Percentiles rank a stretch among this genome's conserved stretches.
Evolutionary conservation across 2,797 vertebrate genomes (phyloP).

Genomic region (Coregonus ussuriensis): DNA sequence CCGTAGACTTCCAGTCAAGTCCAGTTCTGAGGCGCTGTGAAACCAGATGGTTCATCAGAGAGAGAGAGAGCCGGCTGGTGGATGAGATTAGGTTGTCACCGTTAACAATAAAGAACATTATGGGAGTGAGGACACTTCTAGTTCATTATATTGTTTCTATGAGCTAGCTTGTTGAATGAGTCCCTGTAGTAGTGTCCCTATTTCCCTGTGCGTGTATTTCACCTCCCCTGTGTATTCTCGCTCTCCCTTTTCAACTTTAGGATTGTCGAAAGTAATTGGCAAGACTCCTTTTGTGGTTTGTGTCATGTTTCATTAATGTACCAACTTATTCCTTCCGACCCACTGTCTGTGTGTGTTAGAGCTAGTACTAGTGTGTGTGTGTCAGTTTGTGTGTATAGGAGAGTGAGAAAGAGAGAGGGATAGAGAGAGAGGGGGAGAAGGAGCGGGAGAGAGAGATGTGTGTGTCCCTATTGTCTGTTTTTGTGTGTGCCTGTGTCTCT

Average conservation of each 20-base stretch:
- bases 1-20: too few relatives aligned
- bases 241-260: conserved; percentile 44
- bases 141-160: too few relatives aligned
- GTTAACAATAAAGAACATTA: too few relatives aligned
- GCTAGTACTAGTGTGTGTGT: neutral
- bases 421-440: too few relatives aligned
- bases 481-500: conserved; percentile 36
- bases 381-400: neutral
- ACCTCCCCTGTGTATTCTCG: conserved; percentile 43
- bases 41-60: too few relatives aligned
- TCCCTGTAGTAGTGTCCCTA: conserved; percentile 43
- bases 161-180: too few relatives aligned
- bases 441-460: neutral
- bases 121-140: too few relatives aligned
- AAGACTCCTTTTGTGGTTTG: conserved; percentile 70
- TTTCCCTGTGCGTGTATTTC: conserved; percentile 47
- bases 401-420: too few relatives aligned
- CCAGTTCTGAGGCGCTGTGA: too few relatives aligned
- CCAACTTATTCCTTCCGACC: neutral
- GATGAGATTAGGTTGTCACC: too few relatives aligned
- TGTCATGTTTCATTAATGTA: conserved; percentile 73
- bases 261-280: conserved; percentile 70
- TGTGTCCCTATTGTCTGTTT: conserved; percentile 66
- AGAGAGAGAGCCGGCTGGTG: too few relatives aligned
- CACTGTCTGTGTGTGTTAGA: neutral